Evolutionary conservation across 2,113 vertebrate species (phyloP).

Genomic region (Phainopepla nitens): DNA sequence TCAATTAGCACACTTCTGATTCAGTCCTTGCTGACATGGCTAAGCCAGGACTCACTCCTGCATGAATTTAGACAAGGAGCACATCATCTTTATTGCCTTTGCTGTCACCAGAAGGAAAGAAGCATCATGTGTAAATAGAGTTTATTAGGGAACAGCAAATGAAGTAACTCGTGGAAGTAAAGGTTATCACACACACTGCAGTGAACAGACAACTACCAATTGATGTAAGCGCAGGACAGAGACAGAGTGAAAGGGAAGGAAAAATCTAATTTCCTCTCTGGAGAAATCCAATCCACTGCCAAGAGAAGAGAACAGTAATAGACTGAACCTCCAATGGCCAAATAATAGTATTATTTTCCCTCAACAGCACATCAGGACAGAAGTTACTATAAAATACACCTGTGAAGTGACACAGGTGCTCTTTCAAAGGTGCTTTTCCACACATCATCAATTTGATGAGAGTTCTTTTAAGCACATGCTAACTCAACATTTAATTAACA

Average conservation of each 20-base stretch:
- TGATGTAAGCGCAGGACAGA: neutral
- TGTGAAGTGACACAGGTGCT: neutral
- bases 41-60: neutral
- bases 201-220: neutral
- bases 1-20: neutral
- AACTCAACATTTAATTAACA: neutral
- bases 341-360: neutral
- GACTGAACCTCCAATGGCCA: neutral
- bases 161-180: neutral
- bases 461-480: neutral
- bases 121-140: neutral
- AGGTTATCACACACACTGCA: neutral
- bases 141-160: conserved; percentile 1
- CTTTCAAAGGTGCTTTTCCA: neutral
- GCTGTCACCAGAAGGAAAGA: neutral
- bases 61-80: neutral
- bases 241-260: neutral
- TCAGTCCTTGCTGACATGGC: neutral
- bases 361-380: neutral
- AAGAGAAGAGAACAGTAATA: conserved; percentile 6
- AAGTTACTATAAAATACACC: neutral
- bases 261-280: conserved; percentile 34
- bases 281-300: conserved; percentile 35
- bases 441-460: neutral
- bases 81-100: neutral